phyloP scores from a whole-genome alignment of 2,113 vertebrate genomes.

The Gymnocephalus cernua region DNA sequence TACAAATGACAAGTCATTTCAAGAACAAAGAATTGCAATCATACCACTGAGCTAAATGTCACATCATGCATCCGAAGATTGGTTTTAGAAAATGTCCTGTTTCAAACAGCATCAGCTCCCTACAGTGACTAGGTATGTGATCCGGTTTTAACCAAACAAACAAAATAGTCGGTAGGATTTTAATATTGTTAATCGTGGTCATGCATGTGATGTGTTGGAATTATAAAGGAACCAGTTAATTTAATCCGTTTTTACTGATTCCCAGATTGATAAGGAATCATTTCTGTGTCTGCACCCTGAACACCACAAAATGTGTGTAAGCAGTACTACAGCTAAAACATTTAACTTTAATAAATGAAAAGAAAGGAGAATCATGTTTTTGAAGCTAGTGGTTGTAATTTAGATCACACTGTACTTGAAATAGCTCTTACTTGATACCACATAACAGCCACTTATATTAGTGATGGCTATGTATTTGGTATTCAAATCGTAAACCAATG shows the following conservation, averaged over 20 bases:
- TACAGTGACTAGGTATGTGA: not conserved
- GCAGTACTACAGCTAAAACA: not conserved
- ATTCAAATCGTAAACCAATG: conserved; percentile 36
- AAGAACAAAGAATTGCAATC: conserved; percentile 23
- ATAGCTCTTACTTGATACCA: not conserved
- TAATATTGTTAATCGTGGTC: not conserved
- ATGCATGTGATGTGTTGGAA: not conserved
- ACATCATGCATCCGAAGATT: not conserved
- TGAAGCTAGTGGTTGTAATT: not conserved
- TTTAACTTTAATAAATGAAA: not conserved
- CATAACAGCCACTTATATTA: not conserved
- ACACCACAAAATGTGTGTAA: not conserved
- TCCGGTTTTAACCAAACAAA: not conserved
- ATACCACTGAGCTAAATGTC: conserved; percentile 15
- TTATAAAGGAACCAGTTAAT: not conserved
- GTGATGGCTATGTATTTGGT: conserved; percentile 10
- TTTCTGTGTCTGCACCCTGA: not conserved
- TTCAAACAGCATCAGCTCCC: not conserved
- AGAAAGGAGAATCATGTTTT: not conserved
- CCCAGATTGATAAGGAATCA: not conserved
- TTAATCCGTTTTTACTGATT: not conserved
- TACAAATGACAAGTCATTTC: conserved; percentile 12
- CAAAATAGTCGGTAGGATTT: not conserved
- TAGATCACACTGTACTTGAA: not conserved
- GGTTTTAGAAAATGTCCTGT: not conserved